Conservation (phyloP, 2,113 vertebrate species). For the Corythornis madagascariensis region DNA sequence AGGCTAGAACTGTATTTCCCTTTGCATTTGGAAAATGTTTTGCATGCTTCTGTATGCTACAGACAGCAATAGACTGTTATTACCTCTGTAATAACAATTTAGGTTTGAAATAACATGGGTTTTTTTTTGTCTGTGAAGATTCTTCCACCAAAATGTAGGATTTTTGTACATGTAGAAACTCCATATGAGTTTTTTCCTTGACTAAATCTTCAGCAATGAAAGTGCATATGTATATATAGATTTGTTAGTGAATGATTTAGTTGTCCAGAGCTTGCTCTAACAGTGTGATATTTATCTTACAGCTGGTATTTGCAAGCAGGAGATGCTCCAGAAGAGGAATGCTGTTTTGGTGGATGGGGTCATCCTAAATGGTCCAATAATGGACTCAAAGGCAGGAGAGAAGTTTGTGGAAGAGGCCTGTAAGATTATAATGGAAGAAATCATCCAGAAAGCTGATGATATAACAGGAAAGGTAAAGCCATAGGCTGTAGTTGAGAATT, state of each 20-base stretch:
- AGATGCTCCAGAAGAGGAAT: conserved; percentile 66
- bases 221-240: background rate
- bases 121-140: background rate
- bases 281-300: conserved; percentile 26
- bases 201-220: background rate
- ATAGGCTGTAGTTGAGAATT: background rate
- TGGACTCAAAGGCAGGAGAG: conserved; percentile 75
- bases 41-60: background rate
- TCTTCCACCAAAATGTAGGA: background rate
- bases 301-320: conserved; percentile 60
- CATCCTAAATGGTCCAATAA: conserved; percentile 76
- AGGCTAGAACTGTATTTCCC: background rate
- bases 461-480: conserved; percentile 82
- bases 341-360: conserved; percentile 76
- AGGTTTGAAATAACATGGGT: background rate
- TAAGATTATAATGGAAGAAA: conserved; percentile 83
- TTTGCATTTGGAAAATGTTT: background rate
- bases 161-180: background rate
- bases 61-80: background rate
- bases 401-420: conserved; percentile 83
- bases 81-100: background rate
- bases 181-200: background rate
- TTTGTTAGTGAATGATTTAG: background rate
- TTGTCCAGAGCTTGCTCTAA: background rate
- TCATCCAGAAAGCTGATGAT: conserved; percentile 82